Evolutionary conservation across 2,888 invertebrate species (phyloP).

Genomic region (Mesorhabditis spiculigera): DNA sequence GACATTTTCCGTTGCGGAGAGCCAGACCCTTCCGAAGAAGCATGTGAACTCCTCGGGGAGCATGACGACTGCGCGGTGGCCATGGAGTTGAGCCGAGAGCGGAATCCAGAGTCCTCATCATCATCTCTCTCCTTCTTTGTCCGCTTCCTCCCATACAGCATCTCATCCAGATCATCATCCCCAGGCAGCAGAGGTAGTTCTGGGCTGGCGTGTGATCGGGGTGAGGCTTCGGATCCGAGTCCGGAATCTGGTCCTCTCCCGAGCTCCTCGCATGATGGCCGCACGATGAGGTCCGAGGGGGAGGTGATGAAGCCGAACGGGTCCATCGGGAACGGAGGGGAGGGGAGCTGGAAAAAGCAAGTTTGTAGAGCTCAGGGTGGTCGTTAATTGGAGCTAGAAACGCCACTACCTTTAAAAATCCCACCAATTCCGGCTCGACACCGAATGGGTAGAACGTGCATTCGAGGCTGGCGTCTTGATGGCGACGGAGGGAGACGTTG

Average conservation of each 20-base stretch:
- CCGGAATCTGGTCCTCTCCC: conserved; percentile 31
- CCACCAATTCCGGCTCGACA: conserved; percentile 5
- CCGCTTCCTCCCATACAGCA: conserved; percentile 14
- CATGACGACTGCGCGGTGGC: conserved; percentile 15
- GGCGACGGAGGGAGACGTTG: conserved; percentile 49
- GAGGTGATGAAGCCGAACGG: conserved; percentile 38
- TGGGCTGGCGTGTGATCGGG: conserved; percentile 27
- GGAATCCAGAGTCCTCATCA: conserved; percentile 54
- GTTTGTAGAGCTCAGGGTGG: background rate
- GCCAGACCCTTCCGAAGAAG: conserved; percentile 26
- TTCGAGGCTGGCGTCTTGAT: conserved; percentile 48
- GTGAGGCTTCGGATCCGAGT: conserved; percentile 30
- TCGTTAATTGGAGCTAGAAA: background rate
- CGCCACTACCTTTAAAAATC: background rate
- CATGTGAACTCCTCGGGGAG: conserved; percentile 35
- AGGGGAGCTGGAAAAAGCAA: conserved; percentile 31
- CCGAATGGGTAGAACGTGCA: conserved; percentile 38
- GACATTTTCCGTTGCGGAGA: conserved; percentile 35
- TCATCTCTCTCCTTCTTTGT: conserved; percentile 27
- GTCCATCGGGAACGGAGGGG: conserved; percentile 36
- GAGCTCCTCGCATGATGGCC: conserved; percentile 19
- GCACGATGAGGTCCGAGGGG: conserved; percentile 25
- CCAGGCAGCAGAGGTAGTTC: conserved; percentile 15
- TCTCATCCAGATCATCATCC: background rate
- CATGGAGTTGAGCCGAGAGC: conserved; percentile 38